Evolutionary conservation across 2,113 vertebrate species (phyloP).

Genomic region (Pandion haliaetus): DNA sequence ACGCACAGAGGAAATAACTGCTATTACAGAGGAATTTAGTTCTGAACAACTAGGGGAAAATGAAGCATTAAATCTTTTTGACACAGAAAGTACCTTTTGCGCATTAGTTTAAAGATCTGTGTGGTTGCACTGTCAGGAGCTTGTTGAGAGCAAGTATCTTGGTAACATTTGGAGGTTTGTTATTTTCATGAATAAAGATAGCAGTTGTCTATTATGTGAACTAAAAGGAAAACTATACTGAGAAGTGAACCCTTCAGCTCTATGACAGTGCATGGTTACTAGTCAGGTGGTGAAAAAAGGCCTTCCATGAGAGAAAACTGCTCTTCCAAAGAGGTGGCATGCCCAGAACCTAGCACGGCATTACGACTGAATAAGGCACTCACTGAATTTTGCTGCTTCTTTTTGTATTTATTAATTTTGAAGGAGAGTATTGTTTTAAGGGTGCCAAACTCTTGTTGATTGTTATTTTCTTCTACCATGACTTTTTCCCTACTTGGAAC

Average conservation of each 20-base stretch:
- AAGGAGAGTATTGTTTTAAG: no score
- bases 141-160: neutral
- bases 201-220: neutral
- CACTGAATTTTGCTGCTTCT: neutral
- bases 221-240: neutral
- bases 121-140: neutral
- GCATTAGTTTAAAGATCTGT: neutral
- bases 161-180: neutral
- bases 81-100: neutral
- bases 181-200: neutral
- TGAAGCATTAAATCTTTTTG: no score
- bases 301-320: neutral
- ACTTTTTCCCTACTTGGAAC: neutral
- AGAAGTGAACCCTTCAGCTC: neutral
- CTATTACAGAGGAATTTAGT: neutral
- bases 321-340: neutral
- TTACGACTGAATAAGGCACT: accelerated
- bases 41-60: neutral
- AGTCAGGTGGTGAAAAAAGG: neutral
- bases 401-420: neutral
- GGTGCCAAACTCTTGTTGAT: neutral
- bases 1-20: accelerated
- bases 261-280: accelerated
- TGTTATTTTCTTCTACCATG: neutral
- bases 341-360: no score